These are phyloP conservation scores for Megalonaias nervosa DNA, from an alignment of 1,140 invertebrate species.

Conservation along the genomic window DNA sequence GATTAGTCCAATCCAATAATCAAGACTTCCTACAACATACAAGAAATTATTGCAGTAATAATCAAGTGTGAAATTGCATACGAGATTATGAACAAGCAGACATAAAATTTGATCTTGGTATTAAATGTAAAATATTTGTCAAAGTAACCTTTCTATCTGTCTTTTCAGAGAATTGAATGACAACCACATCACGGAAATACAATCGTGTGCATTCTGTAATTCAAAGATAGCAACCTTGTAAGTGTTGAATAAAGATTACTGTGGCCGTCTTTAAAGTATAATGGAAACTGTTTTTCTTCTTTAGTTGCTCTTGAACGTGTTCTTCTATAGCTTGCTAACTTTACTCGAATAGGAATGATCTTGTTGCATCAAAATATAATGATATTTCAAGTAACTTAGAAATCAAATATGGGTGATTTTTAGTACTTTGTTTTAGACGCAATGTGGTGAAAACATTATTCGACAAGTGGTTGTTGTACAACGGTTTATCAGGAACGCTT, in stretches of 20 bases:
- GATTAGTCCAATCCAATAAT: background rate
- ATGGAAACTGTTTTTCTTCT: no score
- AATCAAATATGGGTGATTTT: no score
- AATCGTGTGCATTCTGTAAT: conserved; percentile 78
- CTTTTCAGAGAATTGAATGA: conserved; percentile 67
- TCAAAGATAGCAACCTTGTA: conserved; percentile 80
- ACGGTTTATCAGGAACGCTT: no score
- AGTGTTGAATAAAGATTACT: conserved; percentile 63
- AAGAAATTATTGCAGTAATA: background rate
- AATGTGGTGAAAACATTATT: no score
- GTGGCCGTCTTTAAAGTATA: no score
- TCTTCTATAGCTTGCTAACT: no score
- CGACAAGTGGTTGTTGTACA: no score
- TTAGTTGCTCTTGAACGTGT: no score
- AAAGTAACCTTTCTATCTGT: conserved; percentile 3
- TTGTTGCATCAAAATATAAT: no score
- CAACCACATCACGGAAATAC: conserved; percentile 77
- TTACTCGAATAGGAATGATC: no score
- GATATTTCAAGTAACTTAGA: no score
- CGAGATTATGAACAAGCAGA: conserved; percentile 1
- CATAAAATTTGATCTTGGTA: conserved; percentile 6
- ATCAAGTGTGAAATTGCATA: conserved; percentile 2
- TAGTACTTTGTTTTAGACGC: no score
- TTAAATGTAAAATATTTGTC: conserved; percentile 2
- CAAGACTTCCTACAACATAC: background rate